Conservation (phyloP, 1,140 invertebrate species). For the Elymnias hypermnestra region DNA sequence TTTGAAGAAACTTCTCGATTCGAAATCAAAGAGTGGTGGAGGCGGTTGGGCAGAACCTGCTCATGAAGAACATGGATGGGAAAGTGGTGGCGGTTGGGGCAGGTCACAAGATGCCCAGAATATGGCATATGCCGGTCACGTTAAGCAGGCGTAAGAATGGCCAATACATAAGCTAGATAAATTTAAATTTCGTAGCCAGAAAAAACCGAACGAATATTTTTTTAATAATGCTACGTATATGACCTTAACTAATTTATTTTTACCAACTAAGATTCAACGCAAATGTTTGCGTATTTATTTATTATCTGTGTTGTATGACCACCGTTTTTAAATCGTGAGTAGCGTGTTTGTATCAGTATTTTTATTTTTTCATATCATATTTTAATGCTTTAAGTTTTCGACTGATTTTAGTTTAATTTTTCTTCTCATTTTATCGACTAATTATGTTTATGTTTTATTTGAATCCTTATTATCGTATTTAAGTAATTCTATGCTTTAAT, state of each 20-base stretch:
- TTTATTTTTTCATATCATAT: slow-evolving; percentile 21
- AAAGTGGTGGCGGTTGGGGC: slow-evolving; percentile 75
- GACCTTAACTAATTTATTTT: slow-evolving; percentile 33
- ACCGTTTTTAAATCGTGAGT: slow-evolving; percentile 29
- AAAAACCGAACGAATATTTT: background rate
- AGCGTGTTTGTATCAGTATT: slow-evolving; percentile 28
- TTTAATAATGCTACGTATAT: slow-evolving; percentile 9
- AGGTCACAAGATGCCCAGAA: slow-evolving; percentile 77
- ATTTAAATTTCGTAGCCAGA: background rate
- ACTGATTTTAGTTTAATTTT: slow-evolving; percentile 32
- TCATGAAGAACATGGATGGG: slow-evolving; percentile 77
- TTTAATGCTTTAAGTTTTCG: slow-evolving; percentile 26
- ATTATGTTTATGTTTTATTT: slow-evolving; percentile 24
- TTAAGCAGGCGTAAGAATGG: slow-evolving; percentile 47
- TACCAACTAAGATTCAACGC: slow-evolving; percentile 19
- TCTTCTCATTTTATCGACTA: slow-evolving; percentile 17
- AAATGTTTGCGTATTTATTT: slow-evolving; percentile 26
- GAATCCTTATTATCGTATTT: slow-evolving; percentile 16
- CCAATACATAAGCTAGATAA: background rate
- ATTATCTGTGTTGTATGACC: slow-evolving; percentile 21
- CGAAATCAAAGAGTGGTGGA: slow-evolving; percentile 80
- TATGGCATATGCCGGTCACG: slow-evolving; percentile 80
- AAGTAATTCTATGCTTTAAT: slow-evolving; percentile 9
- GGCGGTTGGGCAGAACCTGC: slow-evolving; percentile 79
- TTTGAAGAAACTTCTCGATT: slow-evolving; percentile 85